These are phyloP conservation scores for Procambarus clarkii DNA, from an alignment of 1,140 invertebrate species.

Conservation along the genomic window DNA sequence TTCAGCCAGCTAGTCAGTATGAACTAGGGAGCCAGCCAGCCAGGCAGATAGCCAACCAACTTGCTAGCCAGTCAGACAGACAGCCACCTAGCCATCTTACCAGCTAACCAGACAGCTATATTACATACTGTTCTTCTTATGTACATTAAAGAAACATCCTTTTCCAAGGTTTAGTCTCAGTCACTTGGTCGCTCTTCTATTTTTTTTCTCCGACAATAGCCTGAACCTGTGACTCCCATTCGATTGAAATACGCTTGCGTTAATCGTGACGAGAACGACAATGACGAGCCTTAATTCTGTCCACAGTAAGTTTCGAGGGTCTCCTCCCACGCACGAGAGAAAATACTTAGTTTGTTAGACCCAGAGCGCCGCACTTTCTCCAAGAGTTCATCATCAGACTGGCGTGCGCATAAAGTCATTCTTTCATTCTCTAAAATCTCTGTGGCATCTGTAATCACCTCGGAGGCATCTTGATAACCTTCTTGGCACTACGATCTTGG, in stretches of 20 bases:
- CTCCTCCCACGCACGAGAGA: not conserved
- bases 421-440: slow-evolving; percentile 34
- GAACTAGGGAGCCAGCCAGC: too few relatives aligned
- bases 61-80: too few relatives aligned
- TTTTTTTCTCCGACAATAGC: slow-evolving; percentile 18
- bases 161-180: not conserved
- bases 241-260: slow-evolving; percentile 39
- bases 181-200: not conserved
- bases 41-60: too few relatives aligned
- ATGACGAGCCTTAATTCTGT: slow-evolving; percentile 4
- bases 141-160: not conserved
- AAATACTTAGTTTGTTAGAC: not conserved
- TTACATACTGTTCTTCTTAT: not conserved
- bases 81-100: too few relatives aligned
- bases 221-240: slow-evolving; percentile 16
- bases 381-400: slow-evolving; percentile 16
- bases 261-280: slow-evolving; percentile 6
- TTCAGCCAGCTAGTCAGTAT: too few relatives aligned
- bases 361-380: not conserved
- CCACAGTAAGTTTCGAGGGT: not conserved
- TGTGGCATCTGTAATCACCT: slow-evolving; percentile 56
- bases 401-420: slow-evolving; percentile 36
- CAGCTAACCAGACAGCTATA: not conserved
- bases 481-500: slow-evolving; percentile 54
- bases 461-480: slow-evolving; percentile 52